These are phyloP conservation scores for Agapornis canus DNA, from an alignment of 2,797 vertebrate species.

Conservation along the genomic window DNA sequence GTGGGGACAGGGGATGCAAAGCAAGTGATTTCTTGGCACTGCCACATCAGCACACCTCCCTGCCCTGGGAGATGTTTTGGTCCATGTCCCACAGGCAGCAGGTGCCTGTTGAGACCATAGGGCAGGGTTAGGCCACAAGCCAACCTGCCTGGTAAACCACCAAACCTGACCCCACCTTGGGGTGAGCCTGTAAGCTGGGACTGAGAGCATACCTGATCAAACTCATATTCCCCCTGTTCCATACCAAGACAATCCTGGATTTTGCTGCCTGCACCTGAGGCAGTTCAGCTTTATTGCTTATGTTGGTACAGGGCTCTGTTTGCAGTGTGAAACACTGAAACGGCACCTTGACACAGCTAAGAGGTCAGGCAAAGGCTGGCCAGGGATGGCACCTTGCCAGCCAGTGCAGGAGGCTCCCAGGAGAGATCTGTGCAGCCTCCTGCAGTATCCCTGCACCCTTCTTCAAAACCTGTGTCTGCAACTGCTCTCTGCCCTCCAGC, in stretches of 20 bases:
- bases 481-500: not conserved
- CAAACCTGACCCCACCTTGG: not conserved
- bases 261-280: not conserved
- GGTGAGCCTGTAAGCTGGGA: not conserved
- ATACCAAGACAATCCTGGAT: not conserved
- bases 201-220: not conserved
- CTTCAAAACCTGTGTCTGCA: not conserved
- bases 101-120: not conserved
- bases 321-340: not conserved
- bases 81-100: rapidly evolving
- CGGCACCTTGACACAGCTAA: not conserved
- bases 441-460: rapidly evolving
- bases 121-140: not conserved
- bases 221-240: rapidly evolving
- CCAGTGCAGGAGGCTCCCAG: not conserved
- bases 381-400: not conserved
- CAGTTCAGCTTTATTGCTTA: not conserved
- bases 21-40: not conserved
- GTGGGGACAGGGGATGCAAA: not conserved
- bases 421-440: not conserved
- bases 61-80: not conserved
- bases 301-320: not conserved
- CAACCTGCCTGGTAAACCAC: not conserved
- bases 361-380: not conserved
- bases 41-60: not conserved